A percentile compares a stretch with the other conserved stretches of the same genome.
Conservation (phyloP, 2,113 vertebrate species). For the Paralichthys olivaceus region DNA sequence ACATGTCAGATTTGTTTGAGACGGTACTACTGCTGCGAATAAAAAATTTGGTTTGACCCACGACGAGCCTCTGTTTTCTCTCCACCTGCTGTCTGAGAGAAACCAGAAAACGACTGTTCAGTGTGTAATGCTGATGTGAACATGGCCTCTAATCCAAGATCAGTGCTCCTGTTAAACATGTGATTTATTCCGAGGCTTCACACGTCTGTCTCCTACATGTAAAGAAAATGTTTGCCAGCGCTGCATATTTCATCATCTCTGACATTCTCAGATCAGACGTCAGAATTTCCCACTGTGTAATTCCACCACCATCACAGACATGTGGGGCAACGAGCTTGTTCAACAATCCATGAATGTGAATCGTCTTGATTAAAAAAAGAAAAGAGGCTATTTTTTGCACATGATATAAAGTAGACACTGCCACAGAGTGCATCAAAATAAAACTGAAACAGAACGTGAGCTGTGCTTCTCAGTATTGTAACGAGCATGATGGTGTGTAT, state of each 20-base stretch:
- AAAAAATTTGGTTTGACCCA: neutral
- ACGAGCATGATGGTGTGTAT: neutral
- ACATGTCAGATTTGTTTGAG: neutral
- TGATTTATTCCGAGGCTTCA: slow-evolving; percentile 1
- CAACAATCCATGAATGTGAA: slow-evolving; percentile 80
- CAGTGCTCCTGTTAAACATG: neutral
- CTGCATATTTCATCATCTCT: neutral
- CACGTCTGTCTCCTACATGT: neutral
- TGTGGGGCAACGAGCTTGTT: slow-evolving; percentile 25
- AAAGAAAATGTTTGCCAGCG: neutral
- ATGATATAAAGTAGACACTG: slow-evolving; percentile 68
- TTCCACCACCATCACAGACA: slow-evolving; percentile 27
- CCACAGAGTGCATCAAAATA: slow-evolving; percentile 58
- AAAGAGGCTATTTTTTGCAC: slow-evolving; percentile 61
- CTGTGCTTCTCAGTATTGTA: slow-evolving; percentile 48
- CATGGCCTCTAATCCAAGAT: neutral
- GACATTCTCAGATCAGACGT: neutral
- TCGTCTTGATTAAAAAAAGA: slow-evolving; percentile 17
- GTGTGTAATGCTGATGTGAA: neutral
- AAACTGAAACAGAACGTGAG: slow-evolving; percentile 52
- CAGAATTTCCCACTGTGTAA: neutral
- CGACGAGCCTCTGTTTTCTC: neutral
- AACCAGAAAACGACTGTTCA: neutral
- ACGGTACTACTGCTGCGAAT: neutral
- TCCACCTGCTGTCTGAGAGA: neutral